A percentile compares a stretch with the other conserved stretches of the same genome.
Evolutionary conservation across 2,797 vertebrate species (phyloP).

Genomic region (Cyclura pinguis): DNA sequence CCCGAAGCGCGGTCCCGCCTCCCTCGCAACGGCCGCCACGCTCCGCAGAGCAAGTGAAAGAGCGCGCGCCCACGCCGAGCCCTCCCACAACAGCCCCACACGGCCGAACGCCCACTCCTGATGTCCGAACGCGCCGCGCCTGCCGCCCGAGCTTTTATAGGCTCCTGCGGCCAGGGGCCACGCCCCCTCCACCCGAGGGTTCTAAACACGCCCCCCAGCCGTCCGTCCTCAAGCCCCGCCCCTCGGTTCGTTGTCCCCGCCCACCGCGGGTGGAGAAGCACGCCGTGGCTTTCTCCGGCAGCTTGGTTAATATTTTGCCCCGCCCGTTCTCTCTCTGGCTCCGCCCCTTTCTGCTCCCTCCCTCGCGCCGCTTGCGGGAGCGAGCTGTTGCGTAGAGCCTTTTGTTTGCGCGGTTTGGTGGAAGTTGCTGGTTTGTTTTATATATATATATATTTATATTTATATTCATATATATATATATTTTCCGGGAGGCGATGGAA

Average conservation of each 20-base stretch:
- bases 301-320: too few species aligned
- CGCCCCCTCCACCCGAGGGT: too few species aligned
- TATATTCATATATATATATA: too few species aligned
- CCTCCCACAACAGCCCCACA: not conserved
- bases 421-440: too few species aligned
- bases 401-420: too few species aligned
- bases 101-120: not conserved
- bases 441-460: too few species aligned
- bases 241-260: not conserved
- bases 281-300: not conserved
- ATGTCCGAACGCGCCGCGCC: not conserved
- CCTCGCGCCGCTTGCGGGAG: not conserved
- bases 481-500: too few species aligned
- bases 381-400: not conserved
- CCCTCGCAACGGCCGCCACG: not conserved
- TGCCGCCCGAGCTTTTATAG: not conserved
- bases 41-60: too few species aligned
- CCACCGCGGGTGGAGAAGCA: not conserved
- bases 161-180: rapidly evolving
- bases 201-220: not conserved
- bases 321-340: not conserved
- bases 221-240: not conserved
- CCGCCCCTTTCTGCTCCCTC: not conserved
- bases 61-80: not conserved
- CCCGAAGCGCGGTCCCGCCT: too few species aligned